Evolutionary conservation across 92 coral and sea anemone species (phyloP).

Genomic region (Porites divaricata): DNA sequence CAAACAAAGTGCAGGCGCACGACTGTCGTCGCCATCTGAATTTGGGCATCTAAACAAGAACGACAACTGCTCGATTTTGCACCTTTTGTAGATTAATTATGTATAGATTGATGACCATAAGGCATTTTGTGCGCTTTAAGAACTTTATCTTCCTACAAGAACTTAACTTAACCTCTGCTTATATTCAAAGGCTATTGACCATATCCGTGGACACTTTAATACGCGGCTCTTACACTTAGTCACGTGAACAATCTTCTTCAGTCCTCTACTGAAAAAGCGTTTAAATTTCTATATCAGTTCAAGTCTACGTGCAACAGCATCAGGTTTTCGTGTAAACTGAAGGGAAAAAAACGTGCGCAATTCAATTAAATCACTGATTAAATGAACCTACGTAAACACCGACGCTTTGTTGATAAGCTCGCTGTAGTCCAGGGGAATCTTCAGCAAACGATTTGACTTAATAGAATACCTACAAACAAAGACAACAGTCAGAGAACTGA

Average conservation of each 20-base stretch:
- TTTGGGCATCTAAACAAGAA: constrained; percentile 79
- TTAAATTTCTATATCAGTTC: no score
- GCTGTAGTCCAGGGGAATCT: constrained; percentile 92
- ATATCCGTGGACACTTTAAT: no score
- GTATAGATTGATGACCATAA: no score
- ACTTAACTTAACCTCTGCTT: no score
- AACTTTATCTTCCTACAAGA: no score
- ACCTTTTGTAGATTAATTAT: neutral
- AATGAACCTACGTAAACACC: constrained; percentile 84
- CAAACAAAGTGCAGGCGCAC: constrained; percentile 92
- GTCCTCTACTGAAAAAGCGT: no score
- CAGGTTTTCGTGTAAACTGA: neutral
- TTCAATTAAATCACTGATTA: neutral
- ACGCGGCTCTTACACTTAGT: no score
- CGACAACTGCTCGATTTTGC: neutral
- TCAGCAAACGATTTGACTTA: constrained; percentile 70
- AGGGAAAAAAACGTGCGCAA: neutral
- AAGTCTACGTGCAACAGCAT: neutral
- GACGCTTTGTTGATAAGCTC: constrained; percentile 98
- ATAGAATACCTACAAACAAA: constrained; percentile 59
- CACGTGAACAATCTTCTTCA: no score
- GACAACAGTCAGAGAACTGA: neutral
- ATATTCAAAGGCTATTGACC: no score
- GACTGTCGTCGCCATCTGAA: constrained; percentile 95
- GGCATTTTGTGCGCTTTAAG: no score